A percentile compares a stretch with the other conserved stretches of the same genome.
Evolutionary conservation across 2,888 invertebrate species (phyloP).

Genomic region (Nesidiocoris tenuis): DNA sequence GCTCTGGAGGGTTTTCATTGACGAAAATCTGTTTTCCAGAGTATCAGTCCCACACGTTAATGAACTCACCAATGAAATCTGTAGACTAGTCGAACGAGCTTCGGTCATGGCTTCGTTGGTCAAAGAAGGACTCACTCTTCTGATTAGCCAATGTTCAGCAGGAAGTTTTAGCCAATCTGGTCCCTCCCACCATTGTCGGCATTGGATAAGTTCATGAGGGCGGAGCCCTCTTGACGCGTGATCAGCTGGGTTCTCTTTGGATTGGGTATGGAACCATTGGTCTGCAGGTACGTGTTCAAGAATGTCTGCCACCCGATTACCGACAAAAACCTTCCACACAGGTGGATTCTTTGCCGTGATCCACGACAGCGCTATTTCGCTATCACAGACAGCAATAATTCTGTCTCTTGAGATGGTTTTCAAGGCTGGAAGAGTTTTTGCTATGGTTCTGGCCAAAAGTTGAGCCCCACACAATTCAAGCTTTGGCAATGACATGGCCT

Average conservation of each 20-base stretch:
- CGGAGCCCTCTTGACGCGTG: background rate
- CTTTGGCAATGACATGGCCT: conserved; percentile 1
- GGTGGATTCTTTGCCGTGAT: background rate
- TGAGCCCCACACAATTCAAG: background rate
- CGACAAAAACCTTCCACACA: conserved; percentile 16
- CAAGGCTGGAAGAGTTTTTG: background rate
- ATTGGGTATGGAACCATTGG: conserved; percentile 9
- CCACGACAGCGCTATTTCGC: background rate
- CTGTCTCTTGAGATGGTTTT: background rate
- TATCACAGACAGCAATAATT: background rate
- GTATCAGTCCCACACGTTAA: background rate
- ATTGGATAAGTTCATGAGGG: background rate
- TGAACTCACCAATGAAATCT: background rate
- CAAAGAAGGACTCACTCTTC: background rate
- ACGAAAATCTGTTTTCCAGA: background rate
- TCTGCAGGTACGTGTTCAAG: background rate
- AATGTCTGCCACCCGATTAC: conserved; percentile 23
- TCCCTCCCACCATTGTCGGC: conserved; percentile 19
- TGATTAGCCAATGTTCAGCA: background rate
- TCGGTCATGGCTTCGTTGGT: background rate
- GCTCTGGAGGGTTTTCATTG: background rate
- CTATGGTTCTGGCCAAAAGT: background rate
- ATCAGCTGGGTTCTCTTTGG: conserved; percentile 9
- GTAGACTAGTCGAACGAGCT: background rate
- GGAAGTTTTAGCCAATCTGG: conserved; percentile 5